phyloP scores from a whole-genome alignment of 1,140 invertebrate species.

The Sycophaga agraensis region DNA sequence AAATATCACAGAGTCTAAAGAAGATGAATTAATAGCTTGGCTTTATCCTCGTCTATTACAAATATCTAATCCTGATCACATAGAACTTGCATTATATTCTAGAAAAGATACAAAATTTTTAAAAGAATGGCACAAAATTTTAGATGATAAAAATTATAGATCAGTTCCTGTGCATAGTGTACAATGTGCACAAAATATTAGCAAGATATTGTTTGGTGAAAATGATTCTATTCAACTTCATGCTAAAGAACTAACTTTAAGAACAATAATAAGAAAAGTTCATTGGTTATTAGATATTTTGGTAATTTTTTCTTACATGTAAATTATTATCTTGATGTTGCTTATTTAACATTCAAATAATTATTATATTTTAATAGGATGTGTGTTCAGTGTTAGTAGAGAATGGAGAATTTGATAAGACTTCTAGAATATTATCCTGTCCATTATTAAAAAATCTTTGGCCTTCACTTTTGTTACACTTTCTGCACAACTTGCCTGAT shows the following conservation, averaged over 20 bases:
- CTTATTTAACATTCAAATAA: slow-evolving; percentile 8
- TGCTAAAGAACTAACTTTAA: slow-evolving; percentile 39
- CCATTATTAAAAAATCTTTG: slow-evolving; percentile 37
- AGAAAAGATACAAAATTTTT: slow-evolving; percentile 39
- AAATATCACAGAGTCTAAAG: slow-evolving; percentile 35
- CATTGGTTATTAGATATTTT: slow-evolving; percentile 49
- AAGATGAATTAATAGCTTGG: slow-evolving; percentile 35
- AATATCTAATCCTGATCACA: slow-evolving; percentile 33
- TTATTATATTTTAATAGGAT: slow-evolving; percentile 34
- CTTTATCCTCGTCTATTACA: slow-evolving; percentile 38
- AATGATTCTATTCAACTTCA: slow-evolving; percentile 25
- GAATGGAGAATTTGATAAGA: slow-evolving; percentile 35
- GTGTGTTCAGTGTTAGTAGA: slow-evolving; percentile 38
- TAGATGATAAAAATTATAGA: slow-evolving; percentile 34
- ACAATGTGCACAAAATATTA: slow-evolving; percentile 36
- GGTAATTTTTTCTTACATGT: slow-evolving; percentile 32
- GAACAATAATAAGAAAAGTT: slow-evolving; percentile 34
- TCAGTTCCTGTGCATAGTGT: slow-evolving; percentile 29
- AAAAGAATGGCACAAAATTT: slow-evolving; percentile 40
- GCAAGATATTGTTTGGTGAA: slow-evolving; percentile 36
- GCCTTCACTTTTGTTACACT: slow-evolving; percentile 41
- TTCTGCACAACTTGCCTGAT: slow-evolving; percentile 32
- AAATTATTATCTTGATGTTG: too few species aligned
- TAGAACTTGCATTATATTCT: slow-evolving; percentile 47
- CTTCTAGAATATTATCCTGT: slow-evolving; percentile 36